A percentile compares a stretch with the other conserved stretches of the same genome.
These are phyloP conservation scores for Drosophila prosaltans DNA, from an alignment of 1,140 invertebrate species.

Conservation along the genomic window DNA sequence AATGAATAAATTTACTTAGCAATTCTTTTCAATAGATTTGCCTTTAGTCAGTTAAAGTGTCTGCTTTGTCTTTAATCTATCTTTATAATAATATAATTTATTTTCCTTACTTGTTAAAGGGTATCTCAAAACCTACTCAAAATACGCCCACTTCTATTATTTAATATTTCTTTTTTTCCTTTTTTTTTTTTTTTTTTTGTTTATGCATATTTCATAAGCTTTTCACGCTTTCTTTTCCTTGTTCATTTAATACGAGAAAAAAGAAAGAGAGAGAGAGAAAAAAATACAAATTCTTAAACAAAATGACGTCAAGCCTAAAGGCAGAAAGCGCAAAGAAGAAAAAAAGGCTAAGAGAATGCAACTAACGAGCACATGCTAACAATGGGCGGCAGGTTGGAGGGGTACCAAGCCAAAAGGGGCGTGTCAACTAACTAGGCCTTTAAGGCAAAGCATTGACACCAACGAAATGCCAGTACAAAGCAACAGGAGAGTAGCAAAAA, in stretches of 20 bases:
- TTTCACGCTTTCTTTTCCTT: constrained; percentile 63
- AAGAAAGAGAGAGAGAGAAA: constrained; percentile 42
- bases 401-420: constrained; percentile 12
- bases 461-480: constrained; percentile 53
- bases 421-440: constrained; percentile 59
- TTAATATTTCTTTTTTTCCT: not conserved
- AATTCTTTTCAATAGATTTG: too few relatives aligned
- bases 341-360: constrained; percentile 48
- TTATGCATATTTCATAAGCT: constrained; percentile 72
- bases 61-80: too few relatives aligned
- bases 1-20: too few relatives aligned
- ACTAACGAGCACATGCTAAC: constrained; percentile 71
- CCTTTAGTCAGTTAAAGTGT: too few relatives aligned
- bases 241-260: constrained; percentile 75
- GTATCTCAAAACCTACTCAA: not conserved
- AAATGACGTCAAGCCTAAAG: constrained; percentile 70
- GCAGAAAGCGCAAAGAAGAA: constrained; percentile 28
- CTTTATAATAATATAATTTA: too few relatives aligned
- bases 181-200: constrained; percentile 35
- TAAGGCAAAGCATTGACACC: constrained; percentile 80
- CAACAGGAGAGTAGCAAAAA: constrained; percentile 51
- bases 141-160: not conserved
- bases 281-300: constrained; percentile 58
- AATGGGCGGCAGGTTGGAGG: constrained; percentile 39
- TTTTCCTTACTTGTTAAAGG: constrained; percentile 10